Conservation (phyloP, 2,888 invertebrate species). For the Limnephilus lunatus region DNA sequence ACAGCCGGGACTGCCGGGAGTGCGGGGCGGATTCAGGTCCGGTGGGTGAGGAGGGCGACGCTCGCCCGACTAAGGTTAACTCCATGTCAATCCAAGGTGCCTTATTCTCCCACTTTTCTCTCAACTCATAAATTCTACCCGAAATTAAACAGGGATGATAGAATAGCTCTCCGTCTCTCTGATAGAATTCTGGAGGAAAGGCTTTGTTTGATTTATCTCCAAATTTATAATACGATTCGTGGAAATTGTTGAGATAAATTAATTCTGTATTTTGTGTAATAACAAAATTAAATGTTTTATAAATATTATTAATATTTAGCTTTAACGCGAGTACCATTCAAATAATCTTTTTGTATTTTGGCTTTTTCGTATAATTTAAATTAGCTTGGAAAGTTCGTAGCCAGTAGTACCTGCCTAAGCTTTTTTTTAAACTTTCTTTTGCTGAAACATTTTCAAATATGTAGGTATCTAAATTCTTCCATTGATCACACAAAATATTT, state of each 20-base stretch:
- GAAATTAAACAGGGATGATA: not conserved
- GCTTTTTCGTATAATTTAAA: too few species aligned
- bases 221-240: not conserved
- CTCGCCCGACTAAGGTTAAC: constrained; percentile 53
- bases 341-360: not conserved
- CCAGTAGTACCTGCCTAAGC: not conserved
- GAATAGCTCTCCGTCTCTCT: too few species aligned
- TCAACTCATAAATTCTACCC: not conserved
- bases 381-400: too few species aligned
- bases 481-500: too few species aligned
- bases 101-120: not conserved
- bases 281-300: not conserved
- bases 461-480: too few species aligned
- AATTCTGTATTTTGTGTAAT: not conserved
- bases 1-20: too few species aligned
- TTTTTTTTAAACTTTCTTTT: not conserved
- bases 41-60: constrained; percentile 49
- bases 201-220: not conserved
- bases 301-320: not conserved
- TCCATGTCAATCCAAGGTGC: constrained; percentile 44
- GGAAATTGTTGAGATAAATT: not conserved
- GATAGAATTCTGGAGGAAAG: not conserved
- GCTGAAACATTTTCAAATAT: too few species aligned
- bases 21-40: constrained; percentile 16
- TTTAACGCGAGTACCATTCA: not conserved